A percentile compares a stretch with the other conserved stretches of the same genome.
Evolutionary conservation across 2,888 invertebrate species (phyloP).

Genomic region (Autographa gamma): DNA sequence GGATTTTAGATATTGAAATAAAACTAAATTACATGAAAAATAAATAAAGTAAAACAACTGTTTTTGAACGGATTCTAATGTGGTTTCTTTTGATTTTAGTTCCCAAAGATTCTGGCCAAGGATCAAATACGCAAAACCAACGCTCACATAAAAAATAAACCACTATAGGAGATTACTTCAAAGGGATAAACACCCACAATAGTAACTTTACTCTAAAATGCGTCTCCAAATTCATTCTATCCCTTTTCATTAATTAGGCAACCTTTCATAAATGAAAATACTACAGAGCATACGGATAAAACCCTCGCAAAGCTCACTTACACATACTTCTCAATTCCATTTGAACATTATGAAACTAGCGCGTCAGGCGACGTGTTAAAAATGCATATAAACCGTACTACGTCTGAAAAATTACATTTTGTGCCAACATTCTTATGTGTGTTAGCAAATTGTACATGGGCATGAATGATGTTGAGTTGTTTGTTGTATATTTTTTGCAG

Average conservation of each 20-base stretch:
- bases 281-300: neutral
- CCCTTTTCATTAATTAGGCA: neutral
- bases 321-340: constrained; percentile 26
- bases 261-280: neutral
- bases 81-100: no score
- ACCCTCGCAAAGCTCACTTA: neutral
- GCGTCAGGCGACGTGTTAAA: constrained; percentile 13
- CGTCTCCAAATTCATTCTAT: neutral
- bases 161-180: no score
- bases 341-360: constrained; percentile 25
- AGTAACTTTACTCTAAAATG: neutral
- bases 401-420: constrained; percentile 21
- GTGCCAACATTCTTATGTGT: constrained; percentile 14
- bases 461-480: neutral
- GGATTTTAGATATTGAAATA: no score
- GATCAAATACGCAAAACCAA: no score
- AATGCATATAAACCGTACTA: constrained; percentile 24
- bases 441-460: neutral
- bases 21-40: no score
- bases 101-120: no score
- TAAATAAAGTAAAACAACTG: no score
- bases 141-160: no score
- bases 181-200: no score
- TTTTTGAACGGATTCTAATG: no score
- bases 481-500: neutral